A percentile compares a stretch with the other conserved stretches of the same genome.
These are phyloP conservation scores for Neoarius graeffei DNA, from an alignment of 2,113 vertebrate genomes.

Conservation along the genomic window DNA sequence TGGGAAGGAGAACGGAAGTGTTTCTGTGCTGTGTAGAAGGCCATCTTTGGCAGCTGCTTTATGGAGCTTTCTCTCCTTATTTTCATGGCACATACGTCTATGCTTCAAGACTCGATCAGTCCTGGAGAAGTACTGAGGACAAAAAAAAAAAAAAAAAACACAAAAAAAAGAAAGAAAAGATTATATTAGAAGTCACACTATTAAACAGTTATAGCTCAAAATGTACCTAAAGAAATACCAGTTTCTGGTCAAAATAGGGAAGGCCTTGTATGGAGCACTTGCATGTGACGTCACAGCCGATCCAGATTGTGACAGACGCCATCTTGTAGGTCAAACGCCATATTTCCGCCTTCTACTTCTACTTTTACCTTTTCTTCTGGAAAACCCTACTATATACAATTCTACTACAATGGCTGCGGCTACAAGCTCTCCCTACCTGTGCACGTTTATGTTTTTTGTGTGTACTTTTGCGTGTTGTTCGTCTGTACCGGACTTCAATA, in stretches of 20 bases:
- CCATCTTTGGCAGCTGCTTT: constrained; percentile 85
- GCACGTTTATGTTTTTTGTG: no score
- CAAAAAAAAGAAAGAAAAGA: background rate
- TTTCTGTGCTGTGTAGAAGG: constrained; percentile 78
- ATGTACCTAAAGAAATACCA: background rate
- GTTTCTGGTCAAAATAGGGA: background rate
- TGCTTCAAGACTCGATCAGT: constrained; percentile 98
- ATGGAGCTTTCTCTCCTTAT: constrained; percentile 87
- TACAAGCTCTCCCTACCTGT: no score
- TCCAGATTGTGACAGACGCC: no score
- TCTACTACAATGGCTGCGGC: no score
- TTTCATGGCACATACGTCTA: constrained; percentile 99
- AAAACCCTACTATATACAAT: no score
- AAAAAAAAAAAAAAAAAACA: background rate
- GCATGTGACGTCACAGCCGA: no score
- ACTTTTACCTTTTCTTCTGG: no score
- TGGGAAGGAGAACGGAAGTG: constrained; percentile 75
- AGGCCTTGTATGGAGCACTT: background rate
- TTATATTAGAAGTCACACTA: background rate
- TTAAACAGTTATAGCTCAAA: background rate
- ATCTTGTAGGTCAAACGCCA: no score
- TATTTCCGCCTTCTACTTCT: no score
- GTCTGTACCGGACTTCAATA: no score
- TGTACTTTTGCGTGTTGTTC: no score
- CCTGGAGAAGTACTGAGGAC: constrained; percentile 92